Evolutionary conservation across 2,888 invertebrate genomes (phyloP).

Genomic region (Aplocera efformata): DNA sequence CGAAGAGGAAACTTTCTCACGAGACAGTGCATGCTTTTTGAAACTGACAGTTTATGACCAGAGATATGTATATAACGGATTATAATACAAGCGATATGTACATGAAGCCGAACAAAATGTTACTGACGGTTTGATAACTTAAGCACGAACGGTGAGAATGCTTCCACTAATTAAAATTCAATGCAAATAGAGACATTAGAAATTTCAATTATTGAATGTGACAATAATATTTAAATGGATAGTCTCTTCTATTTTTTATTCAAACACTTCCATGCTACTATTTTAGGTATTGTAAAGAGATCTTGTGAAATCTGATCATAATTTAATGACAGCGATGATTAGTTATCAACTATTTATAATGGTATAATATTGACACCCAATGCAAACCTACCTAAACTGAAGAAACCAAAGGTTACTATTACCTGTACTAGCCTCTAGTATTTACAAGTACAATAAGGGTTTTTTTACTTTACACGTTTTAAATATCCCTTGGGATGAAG

Average conservation of each 20-base stretch:
- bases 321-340: constrained; percentile 20
- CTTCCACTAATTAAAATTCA: constrained; percentile 67
- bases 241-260: background rate
- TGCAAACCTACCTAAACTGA: constrained; percentile 19
- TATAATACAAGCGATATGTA: constrained; percentile 83
- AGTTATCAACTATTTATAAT: constrained; percentile 10
- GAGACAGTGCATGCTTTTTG: constrained; percentile 85
- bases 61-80: constrained; percentile 73
- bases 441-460: constrained; percentile 37
- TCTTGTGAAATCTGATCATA: background rate
- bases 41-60: constrained; percentile 79
- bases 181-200: constrained; percentile 32
- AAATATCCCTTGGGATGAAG: constrained; percentile 1
- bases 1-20: constrained; percentile 92
- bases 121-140: constrained; percentile 72
- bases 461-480: constrained; percentile 1
- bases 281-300: background rate
- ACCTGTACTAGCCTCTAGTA: constrained; percentile 42
- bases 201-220: constrained; percentile 7
- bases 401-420: constrained; percentile 1
- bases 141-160: constrained; percentile 82
- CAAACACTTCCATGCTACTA: background rate
- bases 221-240: constrained; percentile 2
- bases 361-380: constrained; percentile 11
- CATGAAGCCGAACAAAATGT: constrained; percentile 80